Conservation (phyloP, 2,797 vertebrate species). For the Halcyon smyrnensis region DNA sequence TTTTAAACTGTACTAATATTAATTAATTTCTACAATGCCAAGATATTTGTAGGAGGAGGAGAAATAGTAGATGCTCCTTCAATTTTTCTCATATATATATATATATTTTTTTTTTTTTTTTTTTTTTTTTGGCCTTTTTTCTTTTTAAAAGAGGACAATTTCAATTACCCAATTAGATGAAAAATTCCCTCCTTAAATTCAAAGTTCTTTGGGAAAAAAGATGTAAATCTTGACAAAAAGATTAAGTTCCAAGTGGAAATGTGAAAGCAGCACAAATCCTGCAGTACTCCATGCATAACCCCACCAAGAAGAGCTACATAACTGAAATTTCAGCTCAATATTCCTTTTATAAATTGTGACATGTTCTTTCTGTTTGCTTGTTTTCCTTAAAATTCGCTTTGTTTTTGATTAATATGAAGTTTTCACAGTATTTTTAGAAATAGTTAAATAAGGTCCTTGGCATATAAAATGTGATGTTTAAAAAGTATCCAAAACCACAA, state of each 20-base stretch:
- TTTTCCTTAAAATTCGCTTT: background rate
- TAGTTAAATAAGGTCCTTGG: background rate
- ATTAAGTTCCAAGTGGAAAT: background rate
- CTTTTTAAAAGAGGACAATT: background rate
- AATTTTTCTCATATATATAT: too few relatives aligned
- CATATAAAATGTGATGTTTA: background rate
- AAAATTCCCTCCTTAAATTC: fast-evolving
- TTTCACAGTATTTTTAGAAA: background rate
- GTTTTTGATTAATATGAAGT: background rate
- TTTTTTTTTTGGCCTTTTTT: too few relatives aligned
- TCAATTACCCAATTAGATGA: background rate
- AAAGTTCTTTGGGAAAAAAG: background rate
- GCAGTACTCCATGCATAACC: background rate
- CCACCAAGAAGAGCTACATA: background rate
- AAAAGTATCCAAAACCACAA: conserved; percentile 32
- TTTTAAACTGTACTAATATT: background rate
- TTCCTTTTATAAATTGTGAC: background rate
- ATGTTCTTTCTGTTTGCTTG: background rate
- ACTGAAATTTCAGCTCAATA: background rate
- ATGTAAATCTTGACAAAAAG: background rate
- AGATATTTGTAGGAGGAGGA: background rate
- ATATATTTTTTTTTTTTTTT: too few relatives aligned
- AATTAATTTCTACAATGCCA: background rate
- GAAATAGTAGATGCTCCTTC: background rate
- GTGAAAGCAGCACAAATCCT: background rate